Base-by-base conservation (phyloP, 2,888 invertebrate species). In the Agriopis marginaria region DNA sequence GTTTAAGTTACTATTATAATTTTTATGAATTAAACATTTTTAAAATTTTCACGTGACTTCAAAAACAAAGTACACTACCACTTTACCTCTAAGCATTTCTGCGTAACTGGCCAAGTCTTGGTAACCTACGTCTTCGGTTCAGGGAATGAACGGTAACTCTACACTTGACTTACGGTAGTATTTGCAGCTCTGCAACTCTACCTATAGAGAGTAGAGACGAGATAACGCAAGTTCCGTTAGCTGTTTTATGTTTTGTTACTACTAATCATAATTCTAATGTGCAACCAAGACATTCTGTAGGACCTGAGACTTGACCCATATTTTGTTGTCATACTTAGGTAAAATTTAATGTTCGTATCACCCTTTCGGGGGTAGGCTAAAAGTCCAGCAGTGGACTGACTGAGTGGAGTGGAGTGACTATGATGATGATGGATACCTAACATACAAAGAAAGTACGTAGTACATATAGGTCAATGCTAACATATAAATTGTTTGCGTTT, bases 111-210 rank as follows among this genome's bases (percentile, higher is more conserved):
- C 10, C 14, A 9, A 51, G 7, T 8, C 7, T 39, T 23, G 23
- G 40, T 40, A 40, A 10, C 50, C 14, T 49, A 8, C 1, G 63
- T 55, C 58, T 53, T 50, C 42, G 44, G 42, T 68, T 64, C 68
- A 64, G 50, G 23, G 65, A 69, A 68, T 54, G 11, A 60, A 45
- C 62, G 54, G 65, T 69, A 69, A 69, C 56, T 62, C 14, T 40
- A 69, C 53, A 69, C 60, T 68, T 50, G 60, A 60, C 49, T 42
- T 17, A 53, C 68, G 54, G 54, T 49, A 61, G 68, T 62, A 69
- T 55, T 66, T 70, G 62, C 70, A 66, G 12, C 32, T 66, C 32
- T 66, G 62, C 62, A 66, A 70, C 59, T 53, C 40, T 63, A 66
- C 56, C 56, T 54, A n/a, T n/a, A 23, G 23, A 10, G 47, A 60